Conservation (phyloP, 2,113 vertebrate species). For the Alligator mississippiensis region DNA sequence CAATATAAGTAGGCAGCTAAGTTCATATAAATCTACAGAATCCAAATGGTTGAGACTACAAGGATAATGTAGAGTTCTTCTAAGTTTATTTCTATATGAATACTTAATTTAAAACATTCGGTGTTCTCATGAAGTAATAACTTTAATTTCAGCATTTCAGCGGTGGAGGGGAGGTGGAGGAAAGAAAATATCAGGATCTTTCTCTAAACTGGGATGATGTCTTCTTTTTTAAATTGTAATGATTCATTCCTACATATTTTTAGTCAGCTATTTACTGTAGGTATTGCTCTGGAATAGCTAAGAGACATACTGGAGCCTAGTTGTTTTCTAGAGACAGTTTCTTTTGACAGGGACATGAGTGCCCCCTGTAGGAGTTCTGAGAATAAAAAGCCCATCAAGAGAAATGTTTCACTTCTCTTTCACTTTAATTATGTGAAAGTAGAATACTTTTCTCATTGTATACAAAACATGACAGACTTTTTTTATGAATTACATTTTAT, state of each 20-base stretch:
- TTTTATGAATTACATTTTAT: background rate
- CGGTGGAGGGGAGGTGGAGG: background rate
- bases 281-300: background rate
- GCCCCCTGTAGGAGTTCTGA: constrained; percentile 22
- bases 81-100: background rate
- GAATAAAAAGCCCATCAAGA: background rate
- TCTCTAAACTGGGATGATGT: background rate
- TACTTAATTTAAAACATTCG: background rate
- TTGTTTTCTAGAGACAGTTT: background rate
- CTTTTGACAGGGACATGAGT: constrained; percentile 20
- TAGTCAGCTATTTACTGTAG: background rate
- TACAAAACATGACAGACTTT: background rate
- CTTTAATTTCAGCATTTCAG: background rate
- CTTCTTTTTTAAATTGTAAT: constrained; percentile 7
- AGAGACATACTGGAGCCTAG: background rate
- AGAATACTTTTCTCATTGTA: background rate
- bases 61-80: background rate
- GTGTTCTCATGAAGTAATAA: background rate
- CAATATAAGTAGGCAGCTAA: background rate
- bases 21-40: background rate
- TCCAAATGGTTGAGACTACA: background rate
- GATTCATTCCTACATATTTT: background rate
- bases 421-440: background rate
- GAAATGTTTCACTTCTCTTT: background rate
- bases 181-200: background rate